phyloP scores from a whole-genome alignment of 2,888 invertebrate species.

The Sisyra nigra region DNA sequence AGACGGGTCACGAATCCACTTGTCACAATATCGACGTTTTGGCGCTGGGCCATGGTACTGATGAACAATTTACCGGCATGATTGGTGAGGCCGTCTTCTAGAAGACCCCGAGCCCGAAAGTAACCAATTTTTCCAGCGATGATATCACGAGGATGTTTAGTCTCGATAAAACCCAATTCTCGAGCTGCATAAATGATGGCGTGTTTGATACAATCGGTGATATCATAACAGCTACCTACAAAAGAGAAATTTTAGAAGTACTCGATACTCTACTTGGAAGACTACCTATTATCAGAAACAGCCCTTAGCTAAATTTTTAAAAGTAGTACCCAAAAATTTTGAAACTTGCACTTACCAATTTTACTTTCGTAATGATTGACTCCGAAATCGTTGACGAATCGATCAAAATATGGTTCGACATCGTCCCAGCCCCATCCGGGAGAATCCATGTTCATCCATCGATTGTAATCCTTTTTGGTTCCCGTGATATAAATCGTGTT shows the following conservation, averaged over 20 bases:
- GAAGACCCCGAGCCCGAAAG: conserved; percentile 15
- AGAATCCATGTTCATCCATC: conserved; percentile 40
- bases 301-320: no score
- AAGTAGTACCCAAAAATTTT: no score
- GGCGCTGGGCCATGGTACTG: conserved; percentile 27
- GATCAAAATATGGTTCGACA: conserved; percentile 31
- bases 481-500: conserved; percentile 44
- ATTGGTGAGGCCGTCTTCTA: conserved; percentile 25
- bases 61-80: conserved; percentile 27
- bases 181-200: conserved; percentile 27
- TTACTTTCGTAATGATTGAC: background rate
- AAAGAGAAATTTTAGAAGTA: conserved; percentile 1
- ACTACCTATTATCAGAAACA: no score
- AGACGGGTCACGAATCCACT: conserved; percentile 37
- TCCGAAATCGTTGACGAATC: conserved; percentile 12
- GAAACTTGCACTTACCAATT: no score
- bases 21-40: conserved; percentile 41
- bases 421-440: conserved; percentile 40
- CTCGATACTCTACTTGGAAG: no score
- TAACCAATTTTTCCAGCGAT: conserved; percentile 16
- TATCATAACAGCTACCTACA: conserved; percentile 7
- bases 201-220: conserved; percentile 17
- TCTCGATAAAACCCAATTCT: conserved; percentile 26
- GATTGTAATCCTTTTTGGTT: conserved; percentile 40
- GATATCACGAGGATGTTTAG: conserved; percentile 16